These are phyloP conservation scores for Pseudachorutes palmiensis DNA, from an alignment of 1,140 invertebrate genomes.

Conservation along the genomic window DNA sequence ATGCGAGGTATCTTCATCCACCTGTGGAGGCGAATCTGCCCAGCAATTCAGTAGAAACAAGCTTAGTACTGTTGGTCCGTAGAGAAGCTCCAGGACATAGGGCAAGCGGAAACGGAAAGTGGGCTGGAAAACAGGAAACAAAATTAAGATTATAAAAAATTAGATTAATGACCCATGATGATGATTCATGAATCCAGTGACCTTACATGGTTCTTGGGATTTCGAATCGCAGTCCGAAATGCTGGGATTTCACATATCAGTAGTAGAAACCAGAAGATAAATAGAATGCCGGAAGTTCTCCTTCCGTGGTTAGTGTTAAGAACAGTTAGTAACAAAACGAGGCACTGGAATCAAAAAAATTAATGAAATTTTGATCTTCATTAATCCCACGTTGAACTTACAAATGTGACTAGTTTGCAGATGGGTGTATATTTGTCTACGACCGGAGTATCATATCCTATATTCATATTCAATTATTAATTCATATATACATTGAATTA, in stretches of 20 bases:
- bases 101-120: slow-evolving; percentile 41
- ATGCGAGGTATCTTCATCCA: slow-evolving; percentile 19
- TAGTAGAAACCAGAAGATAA: slow-evolving; percentile 77
- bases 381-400: slow-evolving; percentile 6
- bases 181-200: not conserved
- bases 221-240: slow-evolving; percentile 53
- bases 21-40: slow-evolving; percentile 41
- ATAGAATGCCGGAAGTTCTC: slow-evolving; percentile 75
- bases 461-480: no score
- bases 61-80: slow-evolving; percentile 60
- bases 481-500: no score
- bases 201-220: slow-evolving; percentile 1
- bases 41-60: slow-evolving; percentile 74
- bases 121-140: slow-evolving; percentile 57
- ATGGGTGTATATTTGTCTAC: slow-evolving; percentile 10
- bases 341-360: not conserved
- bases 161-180: no score
- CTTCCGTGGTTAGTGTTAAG: slow-evolving; percentile 54
- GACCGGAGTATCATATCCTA: not conserved
- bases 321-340: not conserved
- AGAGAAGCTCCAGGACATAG: slow-evolving; percentile 70
- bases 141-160: no score
- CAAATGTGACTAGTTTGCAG: slow-evolving; percentile 1
- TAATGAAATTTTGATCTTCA: not conserved
- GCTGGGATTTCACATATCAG: slow-evolving; percentile 60